Base-by-base conservation (phyloP, 1,140 invertebrate genomes). In the Ephestia elutella region DNA sequence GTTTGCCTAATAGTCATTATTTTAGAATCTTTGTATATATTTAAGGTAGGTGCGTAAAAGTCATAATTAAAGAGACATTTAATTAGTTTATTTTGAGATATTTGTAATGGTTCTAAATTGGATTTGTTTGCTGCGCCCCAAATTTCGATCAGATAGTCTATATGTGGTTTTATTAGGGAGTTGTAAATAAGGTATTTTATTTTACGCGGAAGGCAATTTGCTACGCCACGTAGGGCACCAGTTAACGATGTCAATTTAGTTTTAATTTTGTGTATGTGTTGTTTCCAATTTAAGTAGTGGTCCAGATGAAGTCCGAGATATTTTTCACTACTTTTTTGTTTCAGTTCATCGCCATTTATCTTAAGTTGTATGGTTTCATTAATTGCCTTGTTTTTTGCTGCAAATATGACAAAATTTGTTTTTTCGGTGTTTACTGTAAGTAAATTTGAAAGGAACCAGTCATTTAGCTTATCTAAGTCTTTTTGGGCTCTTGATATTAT, bases 1-100 rank as follows among this genome's bases (percentile, higher is more conserved):
- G 53, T 35, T 35, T 63, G 56, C 9, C 38, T 58, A 7, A 63
- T 44, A 28, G 30, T 59, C 57, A 59, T 63, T 48, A 63, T 53
- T 32, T 32, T 32, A 5, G 30, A 5, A 10, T 32, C 9, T 10
- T 32, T 11, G 11, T 32, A 32, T 11, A 32, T 11, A 10, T 8
- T 32, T 7, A 10, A 1, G 9, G 8, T 32, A 32, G 30, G 30
- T 32, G 30, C 9, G 3, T 10, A 7, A 10, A 10, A 32, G 30
- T 8, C 11, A 8, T 32, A 32, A 32, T 56, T 15, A n/a, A 57
- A 57, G 2, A 57, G 19, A 21, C 5, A 2, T 49, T 57, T 57
- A 3, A 57, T 49, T 5, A 57, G 21, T 25, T 49, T 57, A 49
- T 57, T 57, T 57, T 57, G 55, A n/a, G 21, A 13, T n/a, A 15